phyloP scores from a whole-genome alignment of 1,140 invertebrate genomes.

The Cecropterus lyciades region DNA sequence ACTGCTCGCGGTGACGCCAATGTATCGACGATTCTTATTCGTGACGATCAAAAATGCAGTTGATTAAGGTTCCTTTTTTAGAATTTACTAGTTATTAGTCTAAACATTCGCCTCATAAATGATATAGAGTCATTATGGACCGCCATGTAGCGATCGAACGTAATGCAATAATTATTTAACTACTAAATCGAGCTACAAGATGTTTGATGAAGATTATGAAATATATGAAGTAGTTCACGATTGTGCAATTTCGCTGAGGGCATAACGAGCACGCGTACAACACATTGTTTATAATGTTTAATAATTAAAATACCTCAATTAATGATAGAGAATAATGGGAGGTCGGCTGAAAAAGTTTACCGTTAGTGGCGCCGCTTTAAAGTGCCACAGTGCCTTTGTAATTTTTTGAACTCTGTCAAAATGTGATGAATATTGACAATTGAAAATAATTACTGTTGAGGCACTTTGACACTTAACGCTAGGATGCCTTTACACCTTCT shows the following conservation, averaged over 20 bases:
- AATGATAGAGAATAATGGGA: conserved; percentile 46
- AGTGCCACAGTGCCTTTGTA: neutral
- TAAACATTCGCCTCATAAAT: conserved; percentile 65
- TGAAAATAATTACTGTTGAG: no score
- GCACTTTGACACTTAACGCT: no score
- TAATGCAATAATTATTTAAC: conserved; percentile 59
- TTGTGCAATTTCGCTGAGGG: conserved; percentile 25
- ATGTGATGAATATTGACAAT: no score
- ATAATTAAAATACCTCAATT: conserved; percentile 70
- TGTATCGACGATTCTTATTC: neutral
- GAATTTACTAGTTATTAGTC: conserved; percentile 76
- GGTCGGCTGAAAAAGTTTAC: conserved; percentile 21
- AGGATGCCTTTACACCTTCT: no score
- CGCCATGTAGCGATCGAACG: conserved; percentile 52
- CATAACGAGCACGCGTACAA: conserved; percentile 46
- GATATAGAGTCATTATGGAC: conserved; percentile 56
- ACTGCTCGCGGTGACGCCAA: conserved; percentile 45
- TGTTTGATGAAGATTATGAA: conserved; percentile 67
- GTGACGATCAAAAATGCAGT: conserved; percentile 43
- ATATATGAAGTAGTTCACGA: conserved; percentile 26
- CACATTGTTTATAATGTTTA: conserved; percentile 47
- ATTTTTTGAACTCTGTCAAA: no score
- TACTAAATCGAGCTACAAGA: conserved; percentile 57
- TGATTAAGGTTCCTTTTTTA: conserved; percentile 68
- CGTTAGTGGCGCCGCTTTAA: neutral